phyloP scores from a whole-genome alignment of 2,888 invertebrate species.

The Caenorhabditis imperialis region DNA sequence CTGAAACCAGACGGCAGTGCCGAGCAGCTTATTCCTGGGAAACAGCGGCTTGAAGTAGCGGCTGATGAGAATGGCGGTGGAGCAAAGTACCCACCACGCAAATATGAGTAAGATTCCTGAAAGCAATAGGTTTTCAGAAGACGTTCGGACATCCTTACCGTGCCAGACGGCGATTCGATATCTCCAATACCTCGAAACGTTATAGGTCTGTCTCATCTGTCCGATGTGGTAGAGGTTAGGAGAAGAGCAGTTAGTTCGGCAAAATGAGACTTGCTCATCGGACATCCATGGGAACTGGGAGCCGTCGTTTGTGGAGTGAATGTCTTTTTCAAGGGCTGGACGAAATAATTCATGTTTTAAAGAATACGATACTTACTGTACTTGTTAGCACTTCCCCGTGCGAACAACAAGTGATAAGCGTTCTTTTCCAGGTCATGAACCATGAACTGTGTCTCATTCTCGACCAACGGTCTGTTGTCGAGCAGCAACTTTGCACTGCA shows the following conservation, averaged over 20 bases:
- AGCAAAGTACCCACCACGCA: slow-evolving; percentile 69
- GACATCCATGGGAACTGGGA: slow-evolving; percentile 67
- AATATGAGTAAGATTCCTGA: slow-evolving; percentile 63
- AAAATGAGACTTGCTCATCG: slow-evolving; percentile 59
- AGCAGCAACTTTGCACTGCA: slow-evolving; percentile 60
- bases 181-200: slow-evolving; percentile 64
- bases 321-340: slow-evolving; percentile 68
- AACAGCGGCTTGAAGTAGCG: slow-evolving; percentile 70
- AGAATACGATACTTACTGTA: slow-evolving; percentile 61
- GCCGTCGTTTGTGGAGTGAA: slow-evolving; percentile 68
- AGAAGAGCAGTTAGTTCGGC: slow-evolving; percentile 58
- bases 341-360: not conserved
- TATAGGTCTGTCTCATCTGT: slow-evolving; percentile 60
- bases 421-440: slow-evolving; percentile 63
- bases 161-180: slow-evolving; percentile 69
- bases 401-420: slow-evolving; percentile 63
- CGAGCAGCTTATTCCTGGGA: slow-evolving; percentile 63
- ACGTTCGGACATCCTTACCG: too few relatives aligned
- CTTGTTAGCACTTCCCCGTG: slow-evolving; percentile 64
- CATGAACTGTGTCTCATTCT: slow-evolving; percentile 59
- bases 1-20: slow-evolving; percentile 71
- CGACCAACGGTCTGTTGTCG: slow-evolving; percentile 54
- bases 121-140: not conserved
- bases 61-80: slow-evolving; percentile 67
- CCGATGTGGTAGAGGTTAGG: slow-evolving; percentile 49